Evolutionary conservation across 1,140 invertebrate species (phyloP).

Genomic region (Tetragnatha versicolor): DNA sequence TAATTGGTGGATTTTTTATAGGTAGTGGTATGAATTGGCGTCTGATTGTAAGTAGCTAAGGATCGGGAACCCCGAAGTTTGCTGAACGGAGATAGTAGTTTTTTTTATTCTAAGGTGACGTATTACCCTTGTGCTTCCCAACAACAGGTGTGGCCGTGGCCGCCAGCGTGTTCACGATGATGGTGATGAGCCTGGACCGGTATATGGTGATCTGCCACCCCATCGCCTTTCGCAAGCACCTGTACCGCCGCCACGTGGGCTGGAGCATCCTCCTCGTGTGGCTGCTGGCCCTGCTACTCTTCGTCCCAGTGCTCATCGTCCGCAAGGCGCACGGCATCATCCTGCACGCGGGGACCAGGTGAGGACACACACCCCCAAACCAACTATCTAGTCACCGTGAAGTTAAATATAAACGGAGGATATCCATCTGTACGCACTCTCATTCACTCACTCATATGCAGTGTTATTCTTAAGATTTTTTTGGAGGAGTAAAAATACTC

Average conservation of each 20-base stretch:
- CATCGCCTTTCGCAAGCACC: slow-evolving; percentile 72
- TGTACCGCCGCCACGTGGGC: slow-evolving; percentile 73
- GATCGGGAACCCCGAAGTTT: too few relatives aligned
- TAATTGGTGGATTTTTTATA: too few relatives aligned
- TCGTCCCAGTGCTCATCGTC: slow-evolving; percentile 72
- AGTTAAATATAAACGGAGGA: too few relatives aligned
- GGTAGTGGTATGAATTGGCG: too few relatives aligned
- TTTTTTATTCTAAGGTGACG: not conserved
- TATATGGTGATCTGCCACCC: slow-evolving; percentile 76
- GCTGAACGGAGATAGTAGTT: not conserved
- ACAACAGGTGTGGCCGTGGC: slow-evolving; percentile 76
- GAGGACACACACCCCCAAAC: too few relatives aligned
- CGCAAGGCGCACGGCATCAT: slow-evolving; percentile 64
- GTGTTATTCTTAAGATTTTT: too few relatives aligned
- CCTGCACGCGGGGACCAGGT: slow-evolving; percentile 56
- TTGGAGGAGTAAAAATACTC: too few relatives aligned
- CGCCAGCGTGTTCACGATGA: slow-evolving; percentile 79
- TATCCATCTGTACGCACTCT: too few relatives aligned
- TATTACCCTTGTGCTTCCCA: not conserved
- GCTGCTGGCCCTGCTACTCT: slow-evolving; percentile 72
- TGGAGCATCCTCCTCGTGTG: slow-evolving; percentile 71
- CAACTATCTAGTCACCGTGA: too few relatives aligned
- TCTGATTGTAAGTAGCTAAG: too few relatives aligned
- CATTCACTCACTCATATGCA: too few relatives aligned
- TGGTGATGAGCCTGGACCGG: slow-evolving; percentile 78